Percentiles rank a stretch among this genome's conserved stretches.
phyloP scores from a whole-genome alignment of 2,888 invertebrate species.

The Theristus sp. region DNA sequence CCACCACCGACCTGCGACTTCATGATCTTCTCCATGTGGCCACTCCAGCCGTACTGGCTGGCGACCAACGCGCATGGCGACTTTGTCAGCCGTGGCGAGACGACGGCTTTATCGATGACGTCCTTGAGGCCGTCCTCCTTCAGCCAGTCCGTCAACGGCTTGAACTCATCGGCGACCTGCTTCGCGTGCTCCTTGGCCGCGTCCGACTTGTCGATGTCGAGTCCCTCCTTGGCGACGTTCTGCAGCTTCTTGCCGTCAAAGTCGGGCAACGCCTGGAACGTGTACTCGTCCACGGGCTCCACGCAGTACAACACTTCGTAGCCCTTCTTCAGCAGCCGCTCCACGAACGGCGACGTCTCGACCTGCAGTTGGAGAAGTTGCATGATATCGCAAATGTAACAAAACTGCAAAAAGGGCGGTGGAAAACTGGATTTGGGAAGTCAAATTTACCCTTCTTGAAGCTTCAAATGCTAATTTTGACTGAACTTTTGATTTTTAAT shows the following conservation, averaged over 20 bases:
- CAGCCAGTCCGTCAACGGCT: constrained; percentile 77
- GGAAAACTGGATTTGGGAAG: no score
- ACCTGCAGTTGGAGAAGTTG: no score
- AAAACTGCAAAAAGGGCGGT: no score
- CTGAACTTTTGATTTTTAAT: no score
- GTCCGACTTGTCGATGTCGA: constrained; percentile 23
- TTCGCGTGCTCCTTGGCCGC: constrained; percentile 72
- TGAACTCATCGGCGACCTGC: constrained; percentile 42
- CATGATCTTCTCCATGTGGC: constrained; percentile 94
- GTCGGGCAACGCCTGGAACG: constrained; percentile 82
- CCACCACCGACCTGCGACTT: constrained; percentile 24
- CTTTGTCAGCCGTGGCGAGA: constrained; percentile 68
- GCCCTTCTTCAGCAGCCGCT: constrained; percentile 71
- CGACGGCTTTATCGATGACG: constrained; percentile 49
- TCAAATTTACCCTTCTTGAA: no score
- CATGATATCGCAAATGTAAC: no score
- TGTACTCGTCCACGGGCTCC: constrained; percentile 96
- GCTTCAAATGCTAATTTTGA: no score
- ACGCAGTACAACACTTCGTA: constrained; percentile 80
- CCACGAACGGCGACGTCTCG: constrained; percentile 72
- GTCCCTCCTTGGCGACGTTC: constrained; percentile 89
- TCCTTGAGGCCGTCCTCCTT: constrained; percentile 46
- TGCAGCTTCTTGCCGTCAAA: constrained; percentile 98
- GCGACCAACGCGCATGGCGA: constrained; percentile 93
- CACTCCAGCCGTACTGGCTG: constrained; percentile 92